phyloP scores from a whole-genome alignment of 1,140 invertebrate genomes.

The Nixonia krombeini region DNA sequence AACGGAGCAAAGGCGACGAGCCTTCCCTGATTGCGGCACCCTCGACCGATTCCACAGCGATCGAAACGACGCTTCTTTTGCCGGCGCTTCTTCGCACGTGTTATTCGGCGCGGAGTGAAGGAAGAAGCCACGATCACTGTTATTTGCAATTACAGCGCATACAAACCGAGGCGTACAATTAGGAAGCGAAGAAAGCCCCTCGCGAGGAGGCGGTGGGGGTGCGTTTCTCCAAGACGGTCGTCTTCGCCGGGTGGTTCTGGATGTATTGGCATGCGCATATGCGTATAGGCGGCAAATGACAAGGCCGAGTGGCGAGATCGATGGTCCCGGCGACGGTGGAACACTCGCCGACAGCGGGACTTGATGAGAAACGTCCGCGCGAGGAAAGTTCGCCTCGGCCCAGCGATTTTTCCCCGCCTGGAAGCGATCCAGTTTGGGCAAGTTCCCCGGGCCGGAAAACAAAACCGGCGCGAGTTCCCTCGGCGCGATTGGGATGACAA shows the following conservation, averaged over 20 bases:
- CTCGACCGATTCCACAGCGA: too few relatives aligned
- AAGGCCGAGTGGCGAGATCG: too few relatives aligned
- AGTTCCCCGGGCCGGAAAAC: background rate
- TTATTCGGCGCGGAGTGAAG: background rate
- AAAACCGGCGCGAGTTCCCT: background rate
- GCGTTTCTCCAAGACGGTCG: too few relatives aligned
- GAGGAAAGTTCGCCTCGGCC: too few relatives aligned
- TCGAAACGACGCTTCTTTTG: background rate
- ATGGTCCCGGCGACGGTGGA: too few relatives aligned
- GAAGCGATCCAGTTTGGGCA: background rate
- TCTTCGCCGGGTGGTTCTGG: too few relatives aligned
- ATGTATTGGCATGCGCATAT: background rate
- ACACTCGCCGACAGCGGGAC: too few relatives aligned
- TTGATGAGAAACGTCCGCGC: too few relatives aligned
- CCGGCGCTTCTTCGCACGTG: background rate
- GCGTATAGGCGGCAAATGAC: background rate
- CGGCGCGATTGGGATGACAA: background rate
- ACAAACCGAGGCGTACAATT: conserved; percentile 35
- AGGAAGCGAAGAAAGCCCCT: conserved; percentile 30
- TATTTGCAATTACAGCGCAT: conserved; percentile 48
- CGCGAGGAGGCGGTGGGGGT: too few relatives aligned
- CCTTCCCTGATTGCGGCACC: too few relatives aligned
- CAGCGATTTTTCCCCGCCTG: too few relatives aligned
- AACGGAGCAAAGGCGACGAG: too few relatives aligned
- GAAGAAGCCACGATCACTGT: conserved; percentile 26